Percentiles rank a stretch among this genome's conserved stretches.
Conservation (phyloP, 1,140 invertebrate genomes). For the Zaprionus ghesquierei region DNA sequence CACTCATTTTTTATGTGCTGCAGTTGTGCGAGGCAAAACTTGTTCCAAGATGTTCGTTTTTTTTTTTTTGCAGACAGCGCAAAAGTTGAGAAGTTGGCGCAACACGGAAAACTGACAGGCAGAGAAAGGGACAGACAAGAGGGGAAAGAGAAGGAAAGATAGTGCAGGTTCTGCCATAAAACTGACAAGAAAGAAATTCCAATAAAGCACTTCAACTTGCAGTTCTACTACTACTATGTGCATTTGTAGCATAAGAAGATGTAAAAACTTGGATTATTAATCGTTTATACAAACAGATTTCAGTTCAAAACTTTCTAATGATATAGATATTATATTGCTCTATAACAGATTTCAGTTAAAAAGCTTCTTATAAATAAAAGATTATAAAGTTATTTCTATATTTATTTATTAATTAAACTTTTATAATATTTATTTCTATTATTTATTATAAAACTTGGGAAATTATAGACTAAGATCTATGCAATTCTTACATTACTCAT, state of each 20-base stretch:
- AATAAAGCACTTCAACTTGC: background rate
- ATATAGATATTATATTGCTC: too few relatives aligned
- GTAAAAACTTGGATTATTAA: background rate
- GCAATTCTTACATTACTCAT: too few relatives aligned
- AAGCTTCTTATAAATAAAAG: too few relatives aligned
- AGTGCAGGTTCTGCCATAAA: background rate
- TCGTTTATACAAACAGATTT: background rate
- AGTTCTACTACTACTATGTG: background rate
- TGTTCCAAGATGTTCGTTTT: constrained; percentile 1
- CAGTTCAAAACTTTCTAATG: background rate
- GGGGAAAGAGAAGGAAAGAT: background rate
- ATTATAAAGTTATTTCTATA: too few relatives aligned
- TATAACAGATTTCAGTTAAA: too few relatives aligned
- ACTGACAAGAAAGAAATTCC: background rate
- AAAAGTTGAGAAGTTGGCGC: background rate
- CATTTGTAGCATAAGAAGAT: background rate
- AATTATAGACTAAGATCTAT: too few relatives aligned
- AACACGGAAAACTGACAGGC: background rate
- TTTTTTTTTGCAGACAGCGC: constrained; percentile 5
- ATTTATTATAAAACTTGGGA: too few relatives aligned
- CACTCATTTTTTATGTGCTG: constrained; percentile 9
- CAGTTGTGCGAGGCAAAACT: constrained; percentile 6
- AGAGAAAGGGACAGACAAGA: background rate
- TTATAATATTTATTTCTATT: too few relatives aligned
- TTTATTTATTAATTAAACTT: too few relatives aligned